phyloP scores from a whole-genome alignment of 2,113 vertebrate species.

The Bos javanicus region DNA sequence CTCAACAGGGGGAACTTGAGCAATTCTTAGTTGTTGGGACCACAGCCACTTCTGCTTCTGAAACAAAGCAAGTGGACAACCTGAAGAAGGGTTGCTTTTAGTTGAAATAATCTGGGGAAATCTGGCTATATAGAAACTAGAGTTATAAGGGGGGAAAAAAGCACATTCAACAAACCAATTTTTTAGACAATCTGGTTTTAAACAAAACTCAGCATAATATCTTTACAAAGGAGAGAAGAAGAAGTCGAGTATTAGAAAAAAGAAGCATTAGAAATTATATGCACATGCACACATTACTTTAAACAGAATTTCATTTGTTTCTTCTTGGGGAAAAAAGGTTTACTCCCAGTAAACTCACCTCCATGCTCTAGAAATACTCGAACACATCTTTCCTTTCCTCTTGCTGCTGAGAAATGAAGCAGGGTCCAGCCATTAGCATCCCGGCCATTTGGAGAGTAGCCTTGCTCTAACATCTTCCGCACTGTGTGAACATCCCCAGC shows the following conservation, averaged over 20 bases:
- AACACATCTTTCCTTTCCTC: constrained; percentile 97
- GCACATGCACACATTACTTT: not conserved
- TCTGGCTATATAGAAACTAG: not conserved
- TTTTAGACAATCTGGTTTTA: not conserved
- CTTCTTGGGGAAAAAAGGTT: not conserved
- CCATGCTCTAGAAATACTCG: constrained; percentile 98
- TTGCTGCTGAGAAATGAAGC: constrained; percentile 97
- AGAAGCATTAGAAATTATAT: not conserved
- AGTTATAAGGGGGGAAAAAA: accelerated
- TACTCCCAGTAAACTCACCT: constrained; percentile 83
- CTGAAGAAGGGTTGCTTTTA: not conserved
- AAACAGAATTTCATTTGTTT: not conserved
- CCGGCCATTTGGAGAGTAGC: constrained; percentile 95
- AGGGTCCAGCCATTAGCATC: constrained; percentile 99
- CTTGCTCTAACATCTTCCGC: constrained; percentile 96
- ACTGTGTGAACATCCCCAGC: constrained; percentile 97
- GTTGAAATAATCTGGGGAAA: not conserved
- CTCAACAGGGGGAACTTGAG: not conserved
- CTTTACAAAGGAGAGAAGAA: not conserved
- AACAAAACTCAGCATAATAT: not conserved
- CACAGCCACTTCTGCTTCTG: not conserved
- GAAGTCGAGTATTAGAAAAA: not conserved
- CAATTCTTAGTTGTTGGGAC: not conserved
- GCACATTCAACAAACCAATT: not conserved
- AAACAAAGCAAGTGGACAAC: not conserved